Percentiles rank a stretch among this genome's conserved stretches.
Conservation (phyloP, 2,113 vertebrate species). For the Pelecanoides urinatrix region DNA sequence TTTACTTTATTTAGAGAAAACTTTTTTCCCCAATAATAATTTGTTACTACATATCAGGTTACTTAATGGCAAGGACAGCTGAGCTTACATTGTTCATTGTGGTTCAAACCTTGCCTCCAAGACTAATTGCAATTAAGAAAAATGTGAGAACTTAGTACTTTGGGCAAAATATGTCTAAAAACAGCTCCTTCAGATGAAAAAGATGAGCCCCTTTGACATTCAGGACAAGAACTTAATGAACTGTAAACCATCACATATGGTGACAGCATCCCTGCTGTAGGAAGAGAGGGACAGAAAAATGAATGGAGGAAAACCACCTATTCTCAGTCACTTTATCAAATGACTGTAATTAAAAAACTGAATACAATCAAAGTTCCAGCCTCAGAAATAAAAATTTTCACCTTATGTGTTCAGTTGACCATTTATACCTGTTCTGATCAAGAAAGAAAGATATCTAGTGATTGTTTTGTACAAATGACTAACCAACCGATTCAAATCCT, state of each 20-base stretch:
- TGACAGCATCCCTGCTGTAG: conserved; percentile 43
- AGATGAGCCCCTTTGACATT: conserved; percentile 43
- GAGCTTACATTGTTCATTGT: background rate
- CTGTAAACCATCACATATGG: conserved; percentile 64
- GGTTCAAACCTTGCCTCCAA: background rate
- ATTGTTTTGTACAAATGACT: background rate
- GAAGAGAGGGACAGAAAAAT: background rate
- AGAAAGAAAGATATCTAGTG: background rate
- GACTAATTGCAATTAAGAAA: conserved; percentile 39
- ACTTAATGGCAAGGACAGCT: background rate
- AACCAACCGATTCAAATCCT: background rate
- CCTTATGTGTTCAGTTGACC: background rate
- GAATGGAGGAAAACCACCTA: background rate
- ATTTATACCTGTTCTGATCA: background rate
- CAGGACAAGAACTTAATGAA: conserved; percentile 65
- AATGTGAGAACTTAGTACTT: conserved; percentile 8
- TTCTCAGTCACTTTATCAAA: background rate
- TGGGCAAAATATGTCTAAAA: conserved; percentile 25
- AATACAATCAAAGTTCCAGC: background rate
- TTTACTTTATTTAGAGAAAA: background rate
- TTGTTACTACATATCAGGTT: background rate
- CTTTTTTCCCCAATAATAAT: background rate
- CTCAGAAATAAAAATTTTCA: background rate
- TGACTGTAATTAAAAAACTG: background rate
- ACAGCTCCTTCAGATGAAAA: background rate